Conservation (phyloP, 2,888 invertebrate genomes). For the Limnephilus lunatus region DNA sequence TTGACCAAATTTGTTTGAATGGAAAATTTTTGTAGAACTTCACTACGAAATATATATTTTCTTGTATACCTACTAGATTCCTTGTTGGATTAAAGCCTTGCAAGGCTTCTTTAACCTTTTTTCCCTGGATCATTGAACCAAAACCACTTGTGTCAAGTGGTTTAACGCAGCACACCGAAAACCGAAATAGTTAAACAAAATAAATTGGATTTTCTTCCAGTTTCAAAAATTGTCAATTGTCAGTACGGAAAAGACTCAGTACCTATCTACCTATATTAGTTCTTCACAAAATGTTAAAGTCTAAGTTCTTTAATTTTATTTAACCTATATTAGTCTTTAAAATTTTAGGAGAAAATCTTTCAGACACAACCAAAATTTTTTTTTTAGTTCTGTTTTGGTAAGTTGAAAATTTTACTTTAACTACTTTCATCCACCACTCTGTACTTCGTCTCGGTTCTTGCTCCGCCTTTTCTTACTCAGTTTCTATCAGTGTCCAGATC, state of each 20-base stretch:
- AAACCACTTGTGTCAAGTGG: too few relatives aligned
- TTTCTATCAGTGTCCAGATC: conserved; percentile 31
- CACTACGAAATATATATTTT: not conserved
- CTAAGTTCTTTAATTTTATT: too few relatives aligned
- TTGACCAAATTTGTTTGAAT: not conserved
- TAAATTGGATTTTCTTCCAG: too few relatives aligned
- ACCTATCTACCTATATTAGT: too few relatives aligned
- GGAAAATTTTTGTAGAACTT: not conserved
- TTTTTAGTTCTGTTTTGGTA: not conserved
- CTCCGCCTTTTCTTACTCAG: not conserved
- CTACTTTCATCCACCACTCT: not conserved
- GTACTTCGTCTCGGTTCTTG: conserved; percentile 16
- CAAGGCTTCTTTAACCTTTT: not conserved
- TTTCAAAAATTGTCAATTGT: too few relatives aligned
- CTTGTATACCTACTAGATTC: not conserved
- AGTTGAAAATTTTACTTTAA: not conserved
- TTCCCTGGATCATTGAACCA: not conserved
- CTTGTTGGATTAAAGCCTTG: not conserved
- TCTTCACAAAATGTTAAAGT: too few relatives aligned
- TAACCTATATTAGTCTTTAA: too few relatives aligned
- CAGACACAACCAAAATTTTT: too few relatives aligned
- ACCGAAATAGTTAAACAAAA: too few relatives aligned
- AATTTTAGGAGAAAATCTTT: too few relatives aligned
- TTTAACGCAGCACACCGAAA: not conserved
- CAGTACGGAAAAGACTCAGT: too few relatives aligned